phyloP scores from a whole-genome alignment of 2,797 vertebrate genomes.

The Gobio occitaniae region DNA sequence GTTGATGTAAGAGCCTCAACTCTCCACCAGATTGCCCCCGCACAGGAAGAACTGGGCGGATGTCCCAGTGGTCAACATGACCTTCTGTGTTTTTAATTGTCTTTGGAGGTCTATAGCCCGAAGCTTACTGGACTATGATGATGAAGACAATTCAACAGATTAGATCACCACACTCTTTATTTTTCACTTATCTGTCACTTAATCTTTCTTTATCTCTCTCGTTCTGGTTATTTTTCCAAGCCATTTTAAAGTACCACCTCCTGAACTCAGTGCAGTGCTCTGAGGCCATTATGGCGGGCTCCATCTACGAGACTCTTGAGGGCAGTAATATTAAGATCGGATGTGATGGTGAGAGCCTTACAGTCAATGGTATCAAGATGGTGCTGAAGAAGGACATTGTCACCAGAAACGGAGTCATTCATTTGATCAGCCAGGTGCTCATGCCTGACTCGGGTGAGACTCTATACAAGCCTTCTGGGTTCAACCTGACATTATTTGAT shows the following conservation, averaged over 20 bases:
- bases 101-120: not conserved
- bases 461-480: not conserved
- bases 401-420: conserved; percentile 92
- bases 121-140: not conserved
- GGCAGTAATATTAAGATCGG: conserved; percentile 90
- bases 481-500: not conserved
- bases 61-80: conserved; percentile 31
- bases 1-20: conserved; percentile 40
- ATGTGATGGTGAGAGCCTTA: conserved; percentile 91
- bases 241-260: conserved; percentile 91
- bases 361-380: conserved; percentile 94
- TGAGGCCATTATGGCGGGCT: conserved; percentile 91
- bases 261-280: conserved; percentile 91
- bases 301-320: conserved; percentile 87
- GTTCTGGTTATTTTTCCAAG: conserved; percentile 67
- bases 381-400: conserved; percentile 95
- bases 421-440: conserved; percentile 90
- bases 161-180: conserved; percentile 3
- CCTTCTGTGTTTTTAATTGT: conserved; percentile 28
- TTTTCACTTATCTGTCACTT: not conserved
- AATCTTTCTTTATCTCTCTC: conserved; percentile 16
- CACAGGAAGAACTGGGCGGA: conserved; percentile 53
- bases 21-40: conserved; percentile 44
- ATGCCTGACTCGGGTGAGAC: conserved; percentile 91
- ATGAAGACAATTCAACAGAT: not conserved